Base-by-base conservation (phyloP, 1,140 invertebrate genomes). In the Drosophila arawakana region DNA sequence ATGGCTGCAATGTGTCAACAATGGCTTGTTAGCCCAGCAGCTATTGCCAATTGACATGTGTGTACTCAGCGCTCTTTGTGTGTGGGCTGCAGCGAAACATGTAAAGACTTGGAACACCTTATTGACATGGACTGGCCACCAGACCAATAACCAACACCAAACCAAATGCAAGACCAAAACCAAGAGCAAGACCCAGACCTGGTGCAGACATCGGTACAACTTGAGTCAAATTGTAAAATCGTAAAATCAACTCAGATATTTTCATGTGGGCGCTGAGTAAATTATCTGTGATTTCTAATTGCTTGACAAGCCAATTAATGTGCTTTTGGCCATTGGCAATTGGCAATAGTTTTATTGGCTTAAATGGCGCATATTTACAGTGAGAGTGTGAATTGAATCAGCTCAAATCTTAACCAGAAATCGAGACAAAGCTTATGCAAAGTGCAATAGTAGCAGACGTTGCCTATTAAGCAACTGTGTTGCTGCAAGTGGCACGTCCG, bases 1-100 rank as follows among this genome's bases (percentile, higher is more conserved):
- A 88, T 88, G 83, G 82, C 82, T 79, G 80, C 83, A 88, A 89
- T 89, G 84, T 88, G 83, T 88, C 83, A 89, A 89, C 83, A 88
- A 88, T 89, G 71, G 70, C 84, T 88, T 84, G 84, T 84, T 82
- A 83, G 83, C 83, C 68, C 68, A 76, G 57, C 69, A 72, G 66
- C 66, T 34, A 61, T 69, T 61, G 72, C 59, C 59, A 72, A 76
- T 80, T 71, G 78, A 73, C 70, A 52, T 55, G 41, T 39, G 68
- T 65, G 30, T 78, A 47, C 58, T 39, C 54, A 59, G 68, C 44
- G 13, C 46, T 0, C 54, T n/a, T 43, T 68, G 50, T 79, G 74
- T 78, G 82, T 86, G 82, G 82, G 82, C 71, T 59, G 52, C 46
- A 43, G 46, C 30, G 35, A 68, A 59, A 81, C 61, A 83, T 69